Base-by-base conservation (phyloP, 2,888 invertebrate species). In the Phaonia tiefii region DNA sequence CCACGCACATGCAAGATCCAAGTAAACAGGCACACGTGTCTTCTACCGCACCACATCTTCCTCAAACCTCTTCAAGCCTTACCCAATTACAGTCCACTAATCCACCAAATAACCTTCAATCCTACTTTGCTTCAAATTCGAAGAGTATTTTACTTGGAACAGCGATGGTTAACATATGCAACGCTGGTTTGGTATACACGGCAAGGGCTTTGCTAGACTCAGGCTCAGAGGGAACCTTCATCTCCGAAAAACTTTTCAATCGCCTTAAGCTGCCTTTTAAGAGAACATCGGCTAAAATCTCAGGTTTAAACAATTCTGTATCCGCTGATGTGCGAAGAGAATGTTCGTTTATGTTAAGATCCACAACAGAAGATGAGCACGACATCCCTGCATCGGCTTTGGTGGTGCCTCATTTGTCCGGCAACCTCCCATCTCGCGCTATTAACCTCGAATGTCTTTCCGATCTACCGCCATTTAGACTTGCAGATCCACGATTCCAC, bases 401-500 rank as follows among this genome's bases (percentile, higher is more conserved):
- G 2, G 73, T 74, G 4, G 73, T 56, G 56, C 73, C 66, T 2
- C 58, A 67, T 13, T 66, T 67, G n/a, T 74, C 74, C 3, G 66
- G 56, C 2, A 56, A 11, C 17, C 73, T 74, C 11, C 73, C 73
- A 1, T 66, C 66, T 1, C 3, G n/a, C 1, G 31, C 26, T 13
- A 5, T 71, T 8, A 4, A 0, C 0, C 1, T 39, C 0, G 37
- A 22, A 2, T 25, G 2, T 0, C 44, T n/a, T n/a, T n/a, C n/a
- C n/a, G n/a, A n/a, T n/a, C n/a, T n/a, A n/a, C n/a, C n/a, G n/a
- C n/a, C n/a, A n/a, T n/a, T n/a, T n/a, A n/a, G n/a, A n/a, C n/a
- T n/a, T n/a, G n/a, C n/a, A n/a, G n/a, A n/a, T n/a, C 75, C 58
- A 7, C n/a, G 22, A 8, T 75, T 75, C 8, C 17, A 37, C 15